Percentiles rank a stretch among this genome's conserved stretches.
phyloP scores from a whole-genome alignment of 2,797 vertebrate species.

The Protonibea diacanthus region DNA sequence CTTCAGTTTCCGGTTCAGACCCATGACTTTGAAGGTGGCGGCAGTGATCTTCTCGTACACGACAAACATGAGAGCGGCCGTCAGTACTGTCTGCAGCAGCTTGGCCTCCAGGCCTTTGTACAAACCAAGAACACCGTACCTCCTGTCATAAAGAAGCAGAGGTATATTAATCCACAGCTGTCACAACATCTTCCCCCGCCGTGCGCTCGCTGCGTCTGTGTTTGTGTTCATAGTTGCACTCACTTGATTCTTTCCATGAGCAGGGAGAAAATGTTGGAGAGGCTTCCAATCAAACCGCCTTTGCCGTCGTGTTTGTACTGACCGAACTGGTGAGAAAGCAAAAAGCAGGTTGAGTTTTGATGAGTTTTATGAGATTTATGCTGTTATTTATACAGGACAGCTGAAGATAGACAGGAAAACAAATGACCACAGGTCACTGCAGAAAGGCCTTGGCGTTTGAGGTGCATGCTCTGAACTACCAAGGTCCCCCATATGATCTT shows the following conservation, averaged over 20 bases:
- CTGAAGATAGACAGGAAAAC: background rate
- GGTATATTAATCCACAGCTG: background rate
- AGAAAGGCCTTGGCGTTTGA: too few relatives aligned
- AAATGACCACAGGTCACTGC: too few relatives aligned
- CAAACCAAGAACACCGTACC: slow-evolving; percentile 79
- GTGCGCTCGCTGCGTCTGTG: background rate
- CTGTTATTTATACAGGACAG: too few relatives aligned
- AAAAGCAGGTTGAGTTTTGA: background rate
- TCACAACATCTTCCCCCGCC: background rate
- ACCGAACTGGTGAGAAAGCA: slow-evolving; percentile 81
- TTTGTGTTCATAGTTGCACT: slow-evolving; percentile 57
- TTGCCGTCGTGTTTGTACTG: slow-evolving; percentile 84
- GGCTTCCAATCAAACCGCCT: slow-evolving; percentile 78
- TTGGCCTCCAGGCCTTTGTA: slow-evolving; percentile 91
- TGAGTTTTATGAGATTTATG: background rate
- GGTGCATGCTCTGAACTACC: too few relatives aligned
- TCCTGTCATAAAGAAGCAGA: slow-evolving; percentile 66
- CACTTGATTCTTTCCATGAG: slow-evolving; percentile 86
- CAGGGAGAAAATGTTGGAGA: slow-evolving; percentile 79
- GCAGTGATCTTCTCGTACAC: slow-evolving; percentile 88
- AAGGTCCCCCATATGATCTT: too few relatives aligned
- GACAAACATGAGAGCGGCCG: slow-evolving; percentile 89
- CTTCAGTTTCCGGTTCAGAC: slow-evolving; percentile 82
- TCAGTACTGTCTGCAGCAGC: slow-evolving; percentile 88
- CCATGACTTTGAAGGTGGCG: slow-evolving; percentile 86